Evolutionary conservation across 2,113 vertebrate species (phyloP), one percentile per base, ranked within the genome.

Genomic region (Todiramphus chloris): DNA sequence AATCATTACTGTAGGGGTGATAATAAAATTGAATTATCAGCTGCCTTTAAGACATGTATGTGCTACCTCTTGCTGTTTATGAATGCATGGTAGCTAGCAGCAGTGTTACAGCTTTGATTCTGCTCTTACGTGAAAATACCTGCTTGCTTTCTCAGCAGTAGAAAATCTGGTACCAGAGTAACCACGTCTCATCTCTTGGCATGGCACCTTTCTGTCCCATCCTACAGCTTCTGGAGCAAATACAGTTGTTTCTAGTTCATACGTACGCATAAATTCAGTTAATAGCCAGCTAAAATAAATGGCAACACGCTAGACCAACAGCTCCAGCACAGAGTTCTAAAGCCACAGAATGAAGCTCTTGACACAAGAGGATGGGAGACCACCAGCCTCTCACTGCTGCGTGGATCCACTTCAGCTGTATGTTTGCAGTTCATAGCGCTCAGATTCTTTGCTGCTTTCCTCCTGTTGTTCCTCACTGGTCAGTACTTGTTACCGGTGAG

Each of bases 351-450:
- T 4, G 5, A 44, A 31, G 13, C 13, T 15, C 37, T 35, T 6
- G 2, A 11, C 19, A 24, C 9, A 5, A 28, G 43, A 64, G 35
- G n/a, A 43, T 5, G 24, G 31, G 62, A 68, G 28, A 37, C 31
- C 31, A 56, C 25, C 11, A 5, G 27, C 27, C 56, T 10, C 1
- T 1, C 31, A 31, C 11, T 0, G 0, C 70, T 17, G 3, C 1
- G 0, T 1, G 4, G 44, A 28, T 23, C 24, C 87, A 23, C 14
- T 76, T 68, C 35, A 63, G 23, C 30, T 35, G 1, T 0, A 11
- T 0, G 0, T 37, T 39, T 66, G n/a, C 76, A 35, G 43, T 35
- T 56, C n/a, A 2, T 0, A 15, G 5, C 5, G 31, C 58, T 68
- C 43, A 9, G 2, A 0, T 35, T 46, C 67, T 31, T 10, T 35